Percentiles rank a stretch among this genome's conserved stretches.
phyloP scores from a whole-genome alignment of 1,140 invertebrate genomes.

The Micrasema longulum region DNA sequence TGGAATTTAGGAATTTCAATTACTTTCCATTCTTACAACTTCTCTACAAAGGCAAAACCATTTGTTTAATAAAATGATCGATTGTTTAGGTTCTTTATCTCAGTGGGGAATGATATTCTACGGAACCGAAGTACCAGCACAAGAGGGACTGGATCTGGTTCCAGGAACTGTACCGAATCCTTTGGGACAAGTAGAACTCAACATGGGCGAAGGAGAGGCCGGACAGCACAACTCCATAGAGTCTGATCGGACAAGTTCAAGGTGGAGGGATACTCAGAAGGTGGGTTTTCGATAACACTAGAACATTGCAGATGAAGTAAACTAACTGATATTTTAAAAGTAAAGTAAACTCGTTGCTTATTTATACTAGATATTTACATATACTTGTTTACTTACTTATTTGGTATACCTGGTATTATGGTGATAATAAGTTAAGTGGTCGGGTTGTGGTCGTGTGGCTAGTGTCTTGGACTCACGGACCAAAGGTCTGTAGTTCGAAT shows the following conservation, averaged over 20 bases:
- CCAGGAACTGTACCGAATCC: slow-evolving; percentile 28
- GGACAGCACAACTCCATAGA: slow-evolving; percentile 52
- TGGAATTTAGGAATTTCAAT: background rate
- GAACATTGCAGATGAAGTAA: too few relatives aligned
- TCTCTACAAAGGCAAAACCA: too few relatives aligned
- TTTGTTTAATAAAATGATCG: background rate
- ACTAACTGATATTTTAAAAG: too few relatives aligned
- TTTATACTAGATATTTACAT: too few relatives aligned
- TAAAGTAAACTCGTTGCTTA: too few relatives aligned
- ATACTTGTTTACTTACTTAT: too few relatives aligned
- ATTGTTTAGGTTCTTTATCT: slow-evolving; percentile 56
- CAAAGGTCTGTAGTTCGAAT: too few relatives aligned
- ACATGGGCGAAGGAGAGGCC: slow-evolving; percentile 43
- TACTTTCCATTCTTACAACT: background rate
- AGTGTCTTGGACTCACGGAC: too few relatives aligned
- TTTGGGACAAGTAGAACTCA: slow-evolving; percentile 9
- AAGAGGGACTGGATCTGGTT: slow-evolving; percentile 63
- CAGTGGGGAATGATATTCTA: slow-evolving; percentile 83
- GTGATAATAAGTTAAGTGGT: too few relatives aligned
- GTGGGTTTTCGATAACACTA: too few relatives aligned
- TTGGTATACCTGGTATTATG: too few relatives aligned
- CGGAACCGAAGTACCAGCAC: slow-evolving; percentile 76
- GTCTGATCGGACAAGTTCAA: slow-evolving; percentile 54
- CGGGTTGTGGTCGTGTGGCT: too few relatives aligned
- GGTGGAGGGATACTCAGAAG: slow-evolving; percentile 62